Conservation (phyloP, 2,888 invertebrate genomes). For the Drosophila anceps region DNA sequence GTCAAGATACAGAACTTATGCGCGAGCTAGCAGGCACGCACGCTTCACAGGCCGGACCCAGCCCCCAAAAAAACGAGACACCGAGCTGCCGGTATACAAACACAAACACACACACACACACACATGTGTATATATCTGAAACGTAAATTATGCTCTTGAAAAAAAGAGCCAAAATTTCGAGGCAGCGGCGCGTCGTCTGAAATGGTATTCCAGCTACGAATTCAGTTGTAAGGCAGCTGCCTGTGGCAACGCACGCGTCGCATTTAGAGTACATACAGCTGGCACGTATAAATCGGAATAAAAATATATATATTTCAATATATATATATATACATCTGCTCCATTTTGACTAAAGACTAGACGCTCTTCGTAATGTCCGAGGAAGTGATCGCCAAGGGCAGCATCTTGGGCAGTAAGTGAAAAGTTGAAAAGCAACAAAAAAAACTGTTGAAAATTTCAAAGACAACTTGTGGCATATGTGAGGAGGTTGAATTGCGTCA, state of each 20-base stretch:
- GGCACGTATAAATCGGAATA: constrained; percentile 16
- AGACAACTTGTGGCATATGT: constrained; percentile 6
- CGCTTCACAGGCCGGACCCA: constrained; percentile 16
- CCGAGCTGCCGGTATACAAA: constrained; percentile 13
- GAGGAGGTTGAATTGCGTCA: constrained; percentile 28
- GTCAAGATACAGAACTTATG: constrained; percentile 45
- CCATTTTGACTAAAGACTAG: constrained; percentile 7
- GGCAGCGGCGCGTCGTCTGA: constrained; percentile 37
- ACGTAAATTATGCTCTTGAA: constrained; percentile 38
- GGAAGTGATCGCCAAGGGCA: constrained; percentile 87
- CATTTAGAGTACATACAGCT: constrained; percentile 16
- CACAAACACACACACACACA: constrained; percentile 1
- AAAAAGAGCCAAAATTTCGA: constrained; percentile 51
- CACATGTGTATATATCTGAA: not conserved
- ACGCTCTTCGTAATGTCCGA: constrained; percentile 82
- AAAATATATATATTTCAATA: constrained; percentile 10
- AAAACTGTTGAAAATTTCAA: not conserved
- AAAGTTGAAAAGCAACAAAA: not conserved
- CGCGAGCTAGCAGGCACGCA: constrained; percentile 47
- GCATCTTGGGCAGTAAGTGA: constrained; percentile 87
- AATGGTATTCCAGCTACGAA: constrained; percentile 34
- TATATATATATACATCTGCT: constrained; percentile 9
- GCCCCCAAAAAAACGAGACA: constrained; percentile 21
- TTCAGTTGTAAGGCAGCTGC: constrained; percentile 76
- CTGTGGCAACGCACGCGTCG: constrained; percentile 65